Base-by-base conservation (phyloP, 1,140 invertebrate genomes). In the Leptinotarsa defecta region DNA sequence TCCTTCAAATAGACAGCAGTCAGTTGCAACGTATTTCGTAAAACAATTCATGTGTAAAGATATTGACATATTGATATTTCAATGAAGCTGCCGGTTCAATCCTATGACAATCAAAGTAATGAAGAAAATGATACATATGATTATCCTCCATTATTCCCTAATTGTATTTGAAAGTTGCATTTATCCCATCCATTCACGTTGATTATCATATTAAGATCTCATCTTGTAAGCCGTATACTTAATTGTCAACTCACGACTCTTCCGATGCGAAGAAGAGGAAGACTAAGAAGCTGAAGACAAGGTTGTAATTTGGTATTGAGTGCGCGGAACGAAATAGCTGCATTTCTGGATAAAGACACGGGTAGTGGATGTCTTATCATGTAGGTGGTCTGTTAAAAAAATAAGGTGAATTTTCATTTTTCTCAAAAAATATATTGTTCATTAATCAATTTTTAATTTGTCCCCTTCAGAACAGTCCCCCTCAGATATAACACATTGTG, bases 231-330 rank as follows among this genome's bases (percentile, higher is more conserved):
- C n/a, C 52, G 3, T 15, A 57, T n/a, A 57, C 52, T 57, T 57
- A 57, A 57, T n/a, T 57, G 52, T 57, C 52, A 57, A 57, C 52
- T 57, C 52, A 57, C 52, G 52, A 57, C 15, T n/a, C 52, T 57
- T 57, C 8, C 34, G 17, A 57, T 13, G 52, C 34, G n/a, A 57
- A 57, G 4, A 57, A 57, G 52, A 57, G 4, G 52, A 57, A n/a
- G 52, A n/a, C 15, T n/a, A 57, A 57, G 52, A 57, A 57, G 17
- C 52, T 15, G 3, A 6, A 19, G 52, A 57, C 52, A 57, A n/a
- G 52, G 17, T 19, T 57, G n/a, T 19, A 8, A n/a, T 57, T 57
- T 57, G 52, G 52, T 57, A 57, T 1, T 15, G 52, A 15, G 52
- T n/a, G 52, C 52, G 8, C 2, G 52, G n/a, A 57, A 57, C 17